Percentiles rank a stretch among this genome's conserved stretches.
These are phyloP conservation scores for Cryptotermes secundus DNA, from an alignment of 1,140 invertebrate species.

Conservation along the genomic window DNA sequence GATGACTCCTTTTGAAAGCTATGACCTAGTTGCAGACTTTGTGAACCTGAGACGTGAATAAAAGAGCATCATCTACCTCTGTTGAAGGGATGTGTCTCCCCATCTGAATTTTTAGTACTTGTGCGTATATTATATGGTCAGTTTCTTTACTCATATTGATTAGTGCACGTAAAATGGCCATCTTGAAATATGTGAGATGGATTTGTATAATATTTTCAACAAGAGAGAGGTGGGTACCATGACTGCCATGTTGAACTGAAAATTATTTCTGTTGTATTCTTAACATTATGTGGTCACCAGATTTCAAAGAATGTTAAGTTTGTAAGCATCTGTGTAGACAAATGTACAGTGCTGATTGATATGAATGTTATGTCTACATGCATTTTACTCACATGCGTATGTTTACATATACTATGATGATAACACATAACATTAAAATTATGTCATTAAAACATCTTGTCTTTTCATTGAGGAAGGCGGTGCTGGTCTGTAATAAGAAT, in stretches of 20 bases:
- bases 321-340: neutral
- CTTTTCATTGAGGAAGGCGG: neutral
- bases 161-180: neutral
- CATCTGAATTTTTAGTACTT: neutral
- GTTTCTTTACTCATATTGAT: neutral
- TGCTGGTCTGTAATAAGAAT: neutral
- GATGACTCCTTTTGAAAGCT: neutral
- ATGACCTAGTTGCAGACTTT: neutral
- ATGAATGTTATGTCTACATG: neutral
- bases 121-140: neutral
- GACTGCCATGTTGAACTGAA: neutral
- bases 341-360: neutral
- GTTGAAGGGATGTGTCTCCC: neutral
- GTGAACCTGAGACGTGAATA: neutral
- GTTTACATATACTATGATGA: neutral
- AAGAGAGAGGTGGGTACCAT: neutral
- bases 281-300: neutral
- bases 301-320: neutral
- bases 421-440: neutral
- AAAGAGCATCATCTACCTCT: slow-evolving; percentile 17
- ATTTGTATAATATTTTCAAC: neutral
- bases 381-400: neutral
- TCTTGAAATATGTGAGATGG: neutral
- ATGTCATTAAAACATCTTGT: neutral
- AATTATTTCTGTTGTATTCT: neutral